phyloP scores from a whole-genome alignment of 2,888 invertebrate genomes.

The Lithophane ornitopus region DNA sequence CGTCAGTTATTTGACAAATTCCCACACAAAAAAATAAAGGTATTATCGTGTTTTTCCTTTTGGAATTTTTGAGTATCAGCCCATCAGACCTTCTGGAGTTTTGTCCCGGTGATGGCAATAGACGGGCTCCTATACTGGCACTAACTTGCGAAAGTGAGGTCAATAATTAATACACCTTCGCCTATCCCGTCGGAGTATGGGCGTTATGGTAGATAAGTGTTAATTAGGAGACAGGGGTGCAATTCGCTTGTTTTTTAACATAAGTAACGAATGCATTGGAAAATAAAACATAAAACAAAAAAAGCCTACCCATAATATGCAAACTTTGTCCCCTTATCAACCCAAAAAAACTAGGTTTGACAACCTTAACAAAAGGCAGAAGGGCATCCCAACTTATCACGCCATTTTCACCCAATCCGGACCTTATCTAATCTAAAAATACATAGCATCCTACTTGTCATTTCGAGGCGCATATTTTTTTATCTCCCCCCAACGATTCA shows the following conservation, averaged over 20 bases:
- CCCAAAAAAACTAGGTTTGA: conserved; percentile 39
- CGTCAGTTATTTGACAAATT: too few relatives aligned
- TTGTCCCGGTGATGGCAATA: not conserved
- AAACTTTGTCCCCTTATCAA: conserved; percentile 22
- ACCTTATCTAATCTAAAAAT: conserved; percentile 76
- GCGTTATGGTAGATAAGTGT: not conserved
- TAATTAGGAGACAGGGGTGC: not conserved
- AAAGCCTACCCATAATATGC: not conserved
- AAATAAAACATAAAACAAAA: not conserved
- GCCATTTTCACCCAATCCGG: conserved; percentile 60
- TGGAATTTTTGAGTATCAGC: not conserved
- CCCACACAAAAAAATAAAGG: not conserved
- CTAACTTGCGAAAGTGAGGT: not conserved
- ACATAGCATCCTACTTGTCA: conserved; percentile 71
- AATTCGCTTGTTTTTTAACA: not conserved
- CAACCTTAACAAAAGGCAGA: conserved; percentile 37
- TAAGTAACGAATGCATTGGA: not conserved
- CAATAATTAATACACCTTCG: not conserved
- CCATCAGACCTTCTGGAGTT: not conserved
- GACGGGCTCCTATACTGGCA: not conserved
- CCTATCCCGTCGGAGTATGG: not conserved
- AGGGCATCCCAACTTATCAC: conserved; percentile 49
- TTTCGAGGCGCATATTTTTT: conserved; percentile 80
- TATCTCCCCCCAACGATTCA: conserved; percentile 74
- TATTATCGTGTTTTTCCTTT: not conserved